Percentiles rank a stretch among this genome's conserved stretches.
These are phyloP conservation scores for Platorchestia sp. DNA, from an alignment of 1,140 invertebrate species.

Conservation along the genomic window DNA sequence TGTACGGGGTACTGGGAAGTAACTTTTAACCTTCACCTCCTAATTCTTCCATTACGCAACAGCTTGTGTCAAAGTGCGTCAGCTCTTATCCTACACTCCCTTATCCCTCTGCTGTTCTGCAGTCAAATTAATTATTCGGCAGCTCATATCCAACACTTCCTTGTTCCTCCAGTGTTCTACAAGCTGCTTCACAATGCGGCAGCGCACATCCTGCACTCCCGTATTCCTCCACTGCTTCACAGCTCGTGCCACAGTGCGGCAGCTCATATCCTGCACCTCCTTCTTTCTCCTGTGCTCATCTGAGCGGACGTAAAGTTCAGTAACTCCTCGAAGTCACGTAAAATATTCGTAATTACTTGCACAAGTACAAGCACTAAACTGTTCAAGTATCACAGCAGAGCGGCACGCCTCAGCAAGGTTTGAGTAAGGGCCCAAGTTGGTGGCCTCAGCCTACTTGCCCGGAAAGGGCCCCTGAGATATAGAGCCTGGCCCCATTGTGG, in stretches of 20 bases:
- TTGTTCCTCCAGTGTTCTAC: background rate
- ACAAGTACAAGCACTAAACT: slow-evolving; percentile 31
- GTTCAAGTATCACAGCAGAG: background rate
- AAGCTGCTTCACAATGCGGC: background rate
- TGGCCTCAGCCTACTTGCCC: background rate
- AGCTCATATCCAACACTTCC: no score
- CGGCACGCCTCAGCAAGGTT: background rate
- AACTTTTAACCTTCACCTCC: no score
- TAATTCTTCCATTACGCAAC: no score
- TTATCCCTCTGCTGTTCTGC: no score
- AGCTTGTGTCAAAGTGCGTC: no score
- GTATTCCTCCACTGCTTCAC: background rate
- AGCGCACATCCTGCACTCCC: background rate
- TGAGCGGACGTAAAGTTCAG: background rate
- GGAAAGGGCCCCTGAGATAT: background rate
- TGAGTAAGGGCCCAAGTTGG: slow-evolving; percentile 20
- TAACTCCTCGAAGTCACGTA: background rate
- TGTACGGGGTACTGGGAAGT: no score
- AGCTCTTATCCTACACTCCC: no score
- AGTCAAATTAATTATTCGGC: no score
- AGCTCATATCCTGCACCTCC: background rate
- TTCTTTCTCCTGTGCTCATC: background rate
- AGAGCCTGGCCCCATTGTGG: slow-evolving; percentile 3
- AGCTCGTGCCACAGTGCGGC: background rate
- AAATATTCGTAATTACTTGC: slow-evolving; percentile 26